A percentile compares a stretch with the other conserved stretches of the same genome.
phyloP scores from a whole-genome alignment of 2,888 invertebrate species.

The Sarcophaga carnaria region DNA sequence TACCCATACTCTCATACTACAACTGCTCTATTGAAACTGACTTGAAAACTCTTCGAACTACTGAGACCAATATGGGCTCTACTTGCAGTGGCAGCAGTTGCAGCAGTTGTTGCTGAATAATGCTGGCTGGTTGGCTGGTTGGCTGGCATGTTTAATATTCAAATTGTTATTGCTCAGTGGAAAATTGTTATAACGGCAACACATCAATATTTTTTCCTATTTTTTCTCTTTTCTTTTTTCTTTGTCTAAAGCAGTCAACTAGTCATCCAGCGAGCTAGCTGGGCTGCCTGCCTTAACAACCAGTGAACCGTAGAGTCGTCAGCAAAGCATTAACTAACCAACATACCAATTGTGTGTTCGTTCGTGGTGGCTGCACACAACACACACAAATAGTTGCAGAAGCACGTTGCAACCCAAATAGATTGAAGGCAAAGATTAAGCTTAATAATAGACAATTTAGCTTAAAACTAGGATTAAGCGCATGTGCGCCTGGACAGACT shows the following conservation, averaged over 20 bases:
- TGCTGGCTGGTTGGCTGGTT: background rate
- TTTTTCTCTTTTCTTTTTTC: background rate
- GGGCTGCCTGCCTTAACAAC: background rate
- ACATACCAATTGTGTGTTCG: conserved; percentile 35
- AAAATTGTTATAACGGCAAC: conserved; percentile 70
- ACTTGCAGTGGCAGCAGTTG: background rate
- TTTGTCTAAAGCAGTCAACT: conserved; percentile 42
- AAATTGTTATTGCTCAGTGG: conserved; percentile 70
- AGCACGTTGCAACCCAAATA: conserved; percentile 68
- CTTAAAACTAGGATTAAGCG: conserved; percentile 68
- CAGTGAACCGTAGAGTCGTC: conserved; percentile 12
- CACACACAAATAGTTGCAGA: conserved; percentile 55
- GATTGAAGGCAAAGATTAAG: conserved; percentile 69
- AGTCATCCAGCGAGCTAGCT: background rate
- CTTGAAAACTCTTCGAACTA: conserved; percentile 22
- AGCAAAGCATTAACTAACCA: conserved; percentile 3
- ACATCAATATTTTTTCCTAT: conserved; percentile 48
- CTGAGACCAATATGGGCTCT: conserved; percentile 29
- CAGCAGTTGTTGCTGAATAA: conserved; percentile 39
- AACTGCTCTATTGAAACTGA: background rate
- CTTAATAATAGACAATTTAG: conserved; percentile 70
- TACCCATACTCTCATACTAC: background rate
- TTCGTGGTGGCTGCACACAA: conserved; percentile 31
- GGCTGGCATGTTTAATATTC: conserved; percentile 69
- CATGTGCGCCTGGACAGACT: conserved; percentile 68